Conservation (phyloP, 2,113 vertebrate genomes). For the Oenanthe melanoleuca region DNA sequence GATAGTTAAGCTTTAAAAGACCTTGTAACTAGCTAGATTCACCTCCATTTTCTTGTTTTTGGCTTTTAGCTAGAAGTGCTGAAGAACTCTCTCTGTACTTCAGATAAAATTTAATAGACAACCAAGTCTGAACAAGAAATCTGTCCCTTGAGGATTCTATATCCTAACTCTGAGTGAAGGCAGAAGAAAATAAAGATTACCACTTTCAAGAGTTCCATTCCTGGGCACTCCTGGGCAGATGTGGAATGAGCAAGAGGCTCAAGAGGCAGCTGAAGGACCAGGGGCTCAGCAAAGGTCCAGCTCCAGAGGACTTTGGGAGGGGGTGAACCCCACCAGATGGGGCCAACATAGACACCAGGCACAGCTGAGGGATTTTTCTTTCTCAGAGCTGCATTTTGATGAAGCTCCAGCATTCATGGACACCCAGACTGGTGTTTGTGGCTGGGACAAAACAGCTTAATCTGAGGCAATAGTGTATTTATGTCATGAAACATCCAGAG, state of each 20-base stretch:
- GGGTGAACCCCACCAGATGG: rapidly evolving
- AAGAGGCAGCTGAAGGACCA: not conserved
- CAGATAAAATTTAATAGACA: no score
- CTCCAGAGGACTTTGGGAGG: not conserved
- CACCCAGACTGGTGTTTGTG: not conserved
- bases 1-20: no score
- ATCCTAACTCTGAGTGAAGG: no score
- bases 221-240: rapidly evolving
- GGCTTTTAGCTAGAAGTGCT: no score
- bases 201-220: not conserved
- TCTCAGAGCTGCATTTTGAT: not conserved
- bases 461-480: not conserved
- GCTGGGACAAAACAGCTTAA: not conserved
- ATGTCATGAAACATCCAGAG: not conserved
- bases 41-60: no score
- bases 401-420: not conserved
- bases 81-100: no score
- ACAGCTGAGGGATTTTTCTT: not conserved
- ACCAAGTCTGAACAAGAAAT: no score
- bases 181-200: no score
- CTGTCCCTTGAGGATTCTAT: no score
- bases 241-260: not conserved
- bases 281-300: not conserved
- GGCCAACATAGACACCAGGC: not conserved
- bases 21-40: no score